Conservation (phyloP, 2,888 invertebrate genomes). For the Apoda limacodes region DNA sequence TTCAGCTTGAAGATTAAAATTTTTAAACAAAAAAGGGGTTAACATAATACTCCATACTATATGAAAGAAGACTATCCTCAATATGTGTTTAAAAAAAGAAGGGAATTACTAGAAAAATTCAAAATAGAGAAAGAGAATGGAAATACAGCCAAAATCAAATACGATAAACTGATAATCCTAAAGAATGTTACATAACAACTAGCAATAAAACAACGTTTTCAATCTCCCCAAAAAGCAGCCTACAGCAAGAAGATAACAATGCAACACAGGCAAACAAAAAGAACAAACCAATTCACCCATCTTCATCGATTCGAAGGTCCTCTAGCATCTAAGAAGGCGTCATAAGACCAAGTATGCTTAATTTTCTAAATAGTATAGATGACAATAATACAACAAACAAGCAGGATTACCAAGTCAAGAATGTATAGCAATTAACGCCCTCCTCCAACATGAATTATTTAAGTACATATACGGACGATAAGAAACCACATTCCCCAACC, state of each 20-base stretch:
- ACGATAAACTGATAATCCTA: slow-evolving; percentile 17
- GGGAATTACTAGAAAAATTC: slow-evolving; percentile 16
- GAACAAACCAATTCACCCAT: slow-evolving; percentile 11
- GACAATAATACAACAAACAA: too few relatives aligned
- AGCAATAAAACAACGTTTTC: slow-evolving; percentile 14
- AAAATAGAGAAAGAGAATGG: slow-evolving; percentile 17
- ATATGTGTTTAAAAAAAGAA: slow-evolving; percentile 19
- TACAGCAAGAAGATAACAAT: slow-evolving; percentile 2
- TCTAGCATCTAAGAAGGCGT: slow-evolving; percentile 1
- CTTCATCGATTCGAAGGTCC: slow-evolving; percentile 1
- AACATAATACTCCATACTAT: slow-evolving; percentile 12
- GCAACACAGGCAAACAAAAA: slow-evolving; percentile 14
- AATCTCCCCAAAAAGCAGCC: slow-evolving; percentile 12
- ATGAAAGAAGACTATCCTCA: slow-evolving; percentile 18
- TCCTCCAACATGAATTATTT: too few relatives aligned
- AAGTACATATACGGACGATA: too few relatives aligned
- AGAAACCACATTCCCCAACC: too few relatives aligned
- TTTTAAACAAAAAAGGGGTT: slow-evolving; percentile 9
- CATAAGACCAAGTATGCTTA: slow-evolving; percentile 2
- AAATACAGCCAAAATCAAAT: slow-evolving; percentile 17
- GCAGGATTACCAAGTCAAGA: too few relatives aligned
- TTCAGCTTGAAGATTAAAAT: slow-evolving; percentile 12
- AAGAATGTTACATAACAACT: slow-evolving; percentile 5
- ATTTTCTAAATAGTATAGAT: too few relatives aligned
- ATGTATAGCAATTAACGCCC: too few relatives aligned